Base-by-base conservation (phyloP, 2,888 invertebrate species). In the Heliconius cydno region DNA sequence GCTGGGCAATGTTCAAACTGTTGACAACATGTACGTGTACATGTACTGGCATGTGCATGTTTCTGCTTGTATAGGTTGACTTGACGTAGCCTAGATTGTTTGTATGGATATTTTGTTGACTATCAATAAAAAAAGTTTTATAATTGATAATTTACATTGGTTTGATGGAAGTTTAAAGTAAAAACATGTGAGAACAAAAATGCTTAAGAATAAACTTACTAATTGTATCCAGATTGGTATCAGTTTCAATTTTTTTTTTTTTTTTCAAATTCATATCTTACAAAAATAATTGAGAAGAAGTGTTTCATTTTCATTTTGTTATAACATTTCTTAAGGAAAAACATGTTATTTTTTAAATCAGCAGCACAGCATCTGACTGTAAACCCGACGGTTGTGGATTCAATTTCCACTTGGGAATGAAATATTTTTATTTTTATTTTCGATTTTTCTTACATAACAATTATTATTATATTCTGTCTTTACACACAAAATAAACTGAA, bases 1-100 rank as follows among this genome's bases (percentile, higher is more conserved):
- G 76, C 52, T 67, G 52, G 57, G 57, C 72, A 72, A 72, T 65
- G 74, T 74, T 74, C 74, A 74, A 34, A 63, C 38, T 74, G 74
- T 75, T 75, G 74, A 75, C 74, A 75, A 75, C 74, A 25, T 75
- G 74, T 65, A 75, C 72, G 57, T 72, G 46, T 52, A 65, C 57
- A 57, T 72, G 28, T 52, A 72, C 63, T 65, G 74, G 41, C 74
- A 30, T 34, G 46, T 28, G 63, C 63, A 65, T 75, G 74, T 65
- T 75, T 75, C 41, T 75, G 19, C 74, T 63, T 75, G 41, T n/a
- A 34, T 72, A 72, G n/a, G 30, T 57, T 57, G 30, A 22, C 57
- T 57, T 72, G 72, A 34, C 72, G 57, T 72, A 72, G 34, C 34
- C 72, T 57, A 72, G 34, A 72, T 72, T 72, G 7, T 57, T 57